Evolutionary conservation across 2,113 vertebrate genomes (phyloP).

Genomic region (Philantomba maxwellii): DNA sequence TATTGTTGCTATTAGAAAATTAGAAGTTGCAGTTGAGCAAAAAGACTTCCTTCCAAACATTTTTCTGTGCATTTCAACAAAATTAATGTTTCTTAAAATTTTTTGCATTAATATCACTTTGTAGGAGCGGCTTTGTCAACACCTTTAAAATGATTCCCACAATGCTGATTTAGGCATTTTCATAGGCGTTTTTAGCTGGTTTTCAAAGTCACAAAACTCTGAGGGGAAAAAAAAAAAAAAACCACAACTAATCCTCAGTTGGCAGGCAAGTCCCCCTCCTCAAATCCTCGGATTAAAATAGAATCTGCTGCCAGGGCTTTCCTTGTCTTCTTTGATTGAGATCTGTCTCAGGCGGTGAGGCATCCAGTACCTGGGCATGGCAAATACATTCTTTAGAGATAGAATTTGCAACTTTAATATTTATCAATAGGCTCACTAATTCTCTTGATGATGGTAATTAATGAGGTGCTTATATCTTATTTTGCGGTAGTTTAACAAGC

Average conservation of each 20-base stretch:
- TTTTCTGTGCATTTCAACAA: neutral
- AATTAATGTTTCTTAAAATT: slow-evolving; percentile 22
- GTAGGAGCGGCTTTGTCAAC: slow-evolving; percentile 32
- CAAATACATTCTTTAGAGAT: slow-evolving; percentile 56
- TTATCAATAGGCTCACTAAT: slow-evolving; percentile 74
- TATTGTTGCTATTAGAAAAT: neutral
- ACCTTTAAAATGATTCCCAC: slow-evolving; percentile 37
- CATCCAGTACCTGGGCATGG: slow-evolving; percentile 1
- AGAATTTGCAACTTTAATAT: slow-evolving; percentile 70
- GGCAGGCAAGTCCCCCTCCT: slow-evolving; percentile 54
- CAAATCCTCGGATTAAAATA: slow-evolving; percentile 70
- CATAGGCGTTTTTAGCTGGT: slow-evolving; percentile 48
- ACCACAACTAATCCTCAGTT: slow-evolving; percentile 50
- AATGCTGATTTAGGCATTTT: slow-evolving; percentile 62
- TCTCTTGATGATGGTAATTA: slow-evolving; percentile 75
- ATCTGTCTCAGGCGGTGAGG: slow-evolving; percentile 50
- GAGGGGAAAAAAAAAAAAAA: neutral
- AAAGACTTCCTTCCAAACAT: neutral
- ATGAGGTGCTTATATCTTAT: slow-evolving; percentile 74
- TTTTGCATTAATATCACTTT: slow-evolving; percentile 41
- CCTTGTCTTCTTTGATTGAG: slow-evolving; percentile 52
- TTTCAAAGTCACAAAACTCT: slow-evolving; percentile 47
- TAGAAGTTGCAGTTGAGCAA: neutral
- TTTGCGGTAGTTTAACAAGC: slow-evolving; percentile 69
- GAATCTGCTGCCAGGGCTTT: slow-evolving; percentile 47